Percentiles rank a stretch among this genome's conserved stretches.
phyloP scores from a whole-genome alignment of 2,888 invertebrate species.

The Seira musarum region DNA sequence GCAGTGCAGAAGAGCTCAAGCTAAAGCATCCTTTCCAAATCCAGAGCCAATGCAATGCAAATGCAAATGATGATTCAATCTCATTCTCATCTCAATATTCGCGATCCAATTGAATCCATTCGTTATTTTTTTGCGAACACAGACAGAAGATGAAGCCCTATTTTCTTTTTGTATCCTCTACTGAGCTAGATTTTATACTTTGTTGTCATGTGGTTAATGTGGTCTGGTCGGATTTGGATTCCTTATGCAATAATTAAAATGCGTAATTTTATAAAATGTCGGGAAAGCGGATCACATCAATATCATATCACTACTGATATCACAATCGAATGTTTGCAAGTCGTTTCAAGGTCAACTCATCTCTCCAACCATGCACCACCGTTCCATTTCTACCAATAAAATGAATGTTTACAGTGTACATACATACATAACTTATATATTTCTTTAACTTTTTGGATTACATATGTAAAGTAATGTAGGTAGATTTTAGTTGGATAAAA shows the following conservation, averaged over 20 bases:
- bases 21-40: too few species aligned
- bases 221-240: background rate
- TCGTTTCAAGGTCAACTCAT: constrained; percentile 5
- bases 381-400: too few species aligned
- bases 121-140: background rate
- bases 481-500: too few species aligned
- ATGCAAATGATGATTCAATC: background rate
- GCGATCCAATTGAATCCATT: background rate
- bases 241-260: constrained; percentile 9
- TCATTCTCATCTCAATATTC: background rate
- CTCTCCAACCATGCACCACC: background rate
- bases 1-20: too few species aligned
- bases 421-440: too few species aligned
- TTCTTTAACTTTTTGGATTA: too few species aligned
- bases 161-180: background rate
- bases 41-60: too few species aligned
- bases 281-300: constrained; percentile 1
- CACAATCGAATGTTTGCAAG: background rate
- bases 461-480: too few species aligned
- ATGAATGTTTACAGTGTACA: too few species aligned
- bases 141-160: too few species aligned
- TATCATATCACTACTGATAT: background rate
- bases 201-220: background rate
- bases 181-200: background rate
- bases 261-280: constrained; percentile 2